Evolutionary conservation across 2,113 vertebrate genomes (phyloP), one percentile per base, ranked within the genome.

Genomic region (Opisthocomus hoazin): DNA sequence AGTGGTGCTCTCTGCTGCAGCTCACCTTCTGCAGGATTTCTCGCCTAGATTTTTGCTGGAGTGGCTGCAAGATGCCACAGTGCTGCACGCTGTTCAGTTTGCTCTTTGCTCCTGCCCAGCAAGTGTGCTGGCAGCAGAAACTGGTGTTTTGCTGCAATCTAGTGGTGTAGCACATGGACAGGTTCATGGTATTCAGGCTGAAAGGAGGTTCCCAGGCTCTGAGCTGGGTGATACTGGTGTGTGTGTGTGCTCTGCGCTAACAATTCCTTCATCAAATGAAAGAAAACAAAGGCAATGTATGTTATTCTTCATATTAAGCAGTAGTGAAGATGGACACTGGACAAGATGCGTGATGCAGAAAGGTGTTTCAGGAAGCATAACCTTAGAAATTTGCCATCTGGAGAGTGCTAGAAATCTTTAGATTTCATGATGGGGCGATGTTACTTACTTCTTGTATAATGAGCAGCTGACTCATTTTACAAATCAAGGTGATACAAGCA

Each of bases 141-240:
- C 1, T 5, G 39, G 75, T 77, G 78, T 41, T 96, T n/a, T 97
- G 95, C 97, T 97, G 97, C 97, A 65, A 93, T 58, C 97, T 97
- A 97, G 96, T 69, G 97, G 97, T 17, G 73, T 4, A 85, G 57
- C 17, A 8, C n/a, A 3, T 4, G 26, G 43, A 15, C 9, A n/a
- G 11, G 2, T 41, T 69, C 46, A 1, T 5, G 50, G 32, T 7
- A 17, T 51, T 51, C 63, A 20, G 75, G 54, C 12, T 66, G 66
- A 37, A 57, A 45, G 15, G 3, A 4, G 32, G 23, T 85, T 73
- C 29, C n/a, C 63, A 43, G 29, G 32, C 3, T 64, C 57, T n/a
- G 32, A 89, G n/a, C 10, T 5, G 6, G 20, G 22, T 16, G 32
- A 43, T 12, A 2, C 4, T 21, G n/a, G n/a, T 18, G 19, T 26